A percentile compares a stretch with the other conserved stretches of the same genome.
Evolutionary conservation across 2,113 vertebrate genomes (phyloP).

Genomic region (Cottus gobio): DNA sequence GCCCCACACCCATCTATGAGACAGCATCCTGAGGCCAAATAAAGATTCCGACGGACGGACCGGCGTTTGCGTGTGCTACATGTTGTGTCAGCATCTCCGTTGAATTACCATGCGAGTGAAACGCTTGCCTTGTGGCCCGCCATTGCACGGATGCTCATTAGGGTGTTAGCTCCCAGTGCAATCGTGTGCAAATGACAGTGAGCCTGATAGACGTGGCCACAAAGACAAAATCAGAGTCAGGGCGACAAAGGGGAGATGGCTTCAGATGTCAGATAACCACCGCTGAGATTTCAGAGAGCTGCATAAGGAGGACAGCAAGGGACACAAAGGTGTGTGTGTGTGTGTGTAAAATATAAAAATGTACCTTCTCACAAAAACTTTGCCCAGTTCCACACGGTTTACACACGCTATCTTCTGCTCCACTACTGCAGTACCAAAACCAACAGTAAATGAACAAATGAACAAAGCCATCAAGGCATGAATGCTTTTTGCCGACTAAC

Average conservation of each 20-base stretch:
- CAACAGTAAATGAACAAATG: not conserved
- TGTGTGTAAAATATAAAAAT: not conserved
- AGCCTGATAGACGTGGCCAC: constrained; percentile 46
- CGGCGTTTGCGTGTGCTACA: constrained; percentile 49
- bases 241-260: constrained; percentile 36
- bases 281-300: not conserved
- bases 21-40: constrained; percentile 61
- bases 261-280: not conserved
- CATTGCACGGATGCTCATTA: constrained; percentile 72
- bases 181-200: constrained; percentile 60
- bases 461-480: not conserved
- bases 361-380: not conserved
- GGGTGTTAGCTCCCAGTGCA: constrained; percentile 45
- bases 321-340: not conserved
- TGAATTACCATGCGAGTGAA: constrained; percentile 56
- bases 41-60: constrained; percentile 63
- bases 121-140: constrained; percentile 38
- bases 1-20: constrained; percentile 18
- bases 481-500: constrained; percentile 10
- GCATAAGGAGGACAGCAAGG: not conserved
- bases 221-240: constrained; percentile 43
- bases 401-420: not conserved
- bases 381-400: not conserved
- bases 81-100: constrained; percentile 58
- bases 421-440: not conserved